Percentiles rank a stretch among this genome's conserved stretches.
Evolutionary conservation across 2,797 vertebrate species (phyloP).

Genomic region (Coluber constrictor): DNA sequence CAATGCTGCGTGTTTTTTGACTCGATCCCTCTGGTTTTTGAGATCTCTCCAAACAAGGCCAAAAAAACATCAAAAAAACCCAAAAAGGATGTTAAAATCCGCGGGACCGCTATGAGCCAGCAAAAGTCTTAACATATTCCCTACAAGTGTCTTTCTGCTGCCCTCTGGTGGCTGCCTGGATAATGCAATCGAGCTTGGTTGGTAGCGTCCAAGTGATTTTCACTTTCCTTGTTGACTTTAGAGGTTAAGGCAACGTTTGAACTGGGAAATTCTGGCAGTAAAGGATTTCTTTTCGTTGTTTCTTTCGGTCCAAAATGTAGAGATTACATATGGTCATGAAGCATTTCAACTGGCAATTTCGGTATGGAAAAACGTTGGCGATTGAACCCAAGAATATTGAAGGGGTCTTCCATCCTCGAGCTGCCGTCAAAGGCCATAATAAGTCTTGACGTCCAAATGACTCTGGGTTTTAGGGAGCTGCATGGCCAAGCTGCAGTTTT

Average conservation of each 20-base stretch:
- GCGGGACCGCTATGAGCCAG: background rate
- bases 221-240: background rate
- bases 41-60: background rate
- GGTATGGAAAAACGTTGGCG: background rate
- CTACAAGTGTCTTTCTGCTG: background rate
- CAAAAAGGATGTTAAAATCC: background rate
- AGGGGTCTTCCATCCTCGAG: background rate
- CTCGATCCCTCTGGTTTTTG: background rate
- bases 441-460: background rate
- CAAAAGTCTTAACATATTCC: background rate
- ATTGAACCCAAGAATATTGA: background rate
- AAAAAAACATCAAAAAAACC: too few relatives aligned
- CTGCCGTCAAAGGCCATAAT: background rate
- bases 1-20: background rate
- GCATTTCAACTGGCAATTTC: too few relatives aligned
- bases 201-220: background rate
- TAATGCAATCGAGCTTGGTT: background rate
- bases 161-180: background rate
- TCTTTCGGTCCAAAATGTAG: background rate
- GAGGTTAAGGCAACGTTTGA: background rate
- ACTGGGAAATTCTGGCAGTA: background rate
- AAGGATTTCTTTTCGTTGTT: background rate
- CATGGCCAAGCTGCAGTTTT: fast-evolving
- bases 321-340: background rate
- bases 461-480: background rate